A percentile compares a stretch with the other conserved stretches of the same genome.
Conservation (phyloP, 2,113 vertebrate species). For the Callorhinus ursinus region DNA sequence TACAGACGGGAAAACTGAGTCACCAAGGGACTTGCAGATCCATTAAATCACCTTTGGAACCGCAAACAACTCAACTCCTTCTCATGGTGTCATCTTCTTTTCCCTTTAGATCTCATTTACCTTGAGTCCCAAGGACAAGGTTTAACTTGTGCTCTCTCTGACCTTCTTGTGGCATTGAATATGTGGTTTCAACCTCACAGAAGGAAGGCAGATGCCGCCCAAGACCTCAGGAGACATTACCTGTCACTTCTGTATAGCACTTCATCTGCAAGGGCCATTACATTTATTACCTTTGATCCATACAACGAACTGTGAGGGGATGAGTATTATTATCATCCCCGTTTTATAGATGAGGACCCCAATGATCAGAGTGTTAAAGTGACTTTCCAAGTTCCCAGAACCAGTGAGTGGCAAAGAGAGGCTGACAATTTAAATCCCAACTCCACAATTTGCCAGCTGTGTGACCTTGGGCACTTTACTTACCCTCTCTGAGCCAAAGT, state of each 20-base stretch:
- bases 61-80: not conserved
- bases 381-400: not conserved
- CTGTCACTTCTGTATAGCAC: not conserved
- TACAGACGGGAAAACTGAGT: not conserved
- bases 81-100: not conserved
- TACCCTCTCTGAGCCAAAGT: conserved; percentile 29
- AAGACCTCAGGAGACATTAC: not conserved
- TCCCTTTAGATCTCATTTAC: not conserved
- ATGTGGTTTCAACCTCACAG: not conserved
- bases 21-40: not conserved
- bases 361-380: not conserved
- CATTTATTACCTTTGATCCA: not conserved
- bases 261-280: not conserved
- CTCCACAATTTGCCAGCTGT: conserved; percentile 5
- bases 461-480: conserved; percentile 6
- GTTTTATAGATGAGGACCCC: not conserved
- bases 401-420: not conserved
- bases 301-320: not conserved
- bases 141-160: not conserved
- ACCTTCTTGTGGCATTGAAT: not conserved
- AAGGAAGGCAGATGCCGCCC: not conserved
- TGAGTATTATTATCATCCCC: not conserved
- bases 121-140: not conserved
- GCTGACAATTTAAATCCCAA: conserved; percentile 8
- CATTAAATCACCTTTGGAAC: not conserved